Evolutionary conservation across 2,888 invertebrate species (phyloP), one percentile per base, ranked within the genome.

Genomic region (Timandra comae): DNA sequence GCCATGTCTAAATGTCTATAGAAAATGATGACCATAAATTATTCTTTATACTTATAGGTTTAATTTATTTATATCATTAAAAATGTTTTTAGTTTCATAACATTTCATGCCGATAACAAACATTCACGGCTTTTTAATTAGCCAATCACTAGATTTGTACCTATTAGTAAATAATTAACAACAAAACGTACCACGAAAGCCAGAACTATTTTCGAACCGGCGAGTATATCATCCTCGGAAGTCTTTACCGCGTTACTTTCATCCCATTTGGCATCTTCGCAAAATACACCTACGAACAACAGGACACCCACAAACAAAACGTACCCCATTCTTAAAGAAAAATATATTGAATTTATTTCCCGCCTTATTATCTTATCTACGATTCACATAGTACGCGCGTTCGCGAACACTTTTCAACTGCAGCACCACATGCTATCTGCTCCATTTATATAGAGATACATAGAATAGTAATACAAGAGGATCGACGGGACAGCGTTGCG

Each of bases 1-100:
- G 1, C 93, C 93, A 58, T 93, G 93, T 26, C 92, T 86, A 62
- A 88, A 91, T 21, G 92, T 58, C 90, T 91, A 63, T 49, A 24
- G n/a, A 30, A 51, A n/a, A n/a, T n/a, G n/a, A n/a, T n/a, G n/a
- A n/a, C n/a, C n/a, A n/a, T n/a, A n/a, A n/a, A n/a, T n/a, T n/a
- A n/a, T n/a, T n/a, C n/a, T n/a, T n/a, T n/a, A n/a, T n/a, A n/a
- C n/a, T n/a, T n/a, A n/a, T n/a, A n/a, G n/a, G n/a, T n/a, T n/a
- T n/a, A n/a, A n/a, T n/a, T n/a, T n/a, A n/a, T n/a, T n/a, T n/a
- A n/a, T n/a, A n/a, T n/a, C n/a, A n/a, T n/a, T n/a, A n/a, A n/a
- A n/a, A n/a, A n/a, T n/a, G n/a, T n/a, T n/a, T n/a, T n/a, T n/a
- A n/a, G n/a, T n/a, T n/a, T n/a, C n/a, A n/a, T n/a, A n/a, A n/a